Conservation (phyloP, 2,888 invertebrate species). For the Thera obeliscata region DNA sequence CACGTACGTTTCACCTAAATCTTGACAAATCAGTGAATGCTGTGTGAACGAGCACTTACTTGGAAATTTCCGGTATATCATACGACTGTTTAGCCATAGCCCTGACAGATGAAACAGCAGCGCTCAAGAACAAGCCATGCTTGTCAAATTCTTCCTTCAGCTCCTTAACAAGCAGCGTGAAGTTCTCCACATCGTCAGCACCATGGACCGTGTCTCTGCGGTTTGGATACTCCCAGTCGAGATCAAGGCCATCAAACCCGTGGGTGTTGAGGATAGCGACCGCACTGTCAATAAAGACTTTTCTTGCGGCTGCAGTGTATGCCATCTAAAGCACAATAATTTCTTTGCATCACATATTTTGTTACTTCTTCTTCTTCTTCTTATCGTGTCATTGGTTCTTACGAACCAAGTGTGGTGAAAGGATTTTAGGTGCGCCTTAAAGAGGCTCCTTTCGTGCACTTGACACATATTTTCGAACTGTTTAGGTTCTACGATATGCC, state of each 20-base stretch:
- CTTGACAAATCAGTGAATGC: background rate
- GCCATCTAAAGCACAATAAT: constrained; percentile 62
- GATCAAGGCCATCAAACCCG: constrained; percentile 88
- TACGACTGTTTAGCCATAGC: constrained; percentile 82
- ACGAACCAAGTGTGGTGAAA: too few relatives aligned
- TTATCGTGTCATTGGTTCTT: too few relatives aligned
- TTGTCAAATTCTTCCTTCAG: constrained; percentile 80
- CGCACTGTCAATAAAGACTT: constrained; percentile 83
- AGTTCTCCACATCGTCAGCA: constrained; percentile 78
- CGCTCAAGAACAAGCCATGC: constrained; percentile 80
- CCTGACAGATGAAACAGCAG: constrained; percentile 85
- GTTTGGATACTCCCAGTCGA: constrained; percentile 90
- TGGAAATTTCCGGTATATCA: constrained; percentile 81
- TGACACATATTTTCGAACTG: too few relatives aligned
- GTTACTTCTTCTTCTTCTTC: too few relatives aligned
- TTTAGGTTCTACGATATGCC: too few relatives aligned
- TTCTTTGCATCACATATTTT: background rate
- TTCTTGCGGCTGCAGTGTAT: constrained; percentile 66
- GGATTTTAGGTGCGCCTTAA: too few relatives aligned
- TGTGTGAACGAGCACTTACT: constrained; percentile 58
- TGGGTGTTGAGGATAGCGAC: constrained; percentile 80
- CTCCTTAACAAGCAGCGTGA: constrained; percentile 81
- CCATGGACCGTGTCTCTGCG: constrained; percentile 79
- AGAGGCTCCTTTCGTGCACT: too few relatives aligned
- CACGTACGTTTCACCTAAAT: too few relatives aligned